Evolutionary conservation across 2,888 invertebrate genomes (phyloP).

Genomic region (Alloscopus bannaensis): DNA sequence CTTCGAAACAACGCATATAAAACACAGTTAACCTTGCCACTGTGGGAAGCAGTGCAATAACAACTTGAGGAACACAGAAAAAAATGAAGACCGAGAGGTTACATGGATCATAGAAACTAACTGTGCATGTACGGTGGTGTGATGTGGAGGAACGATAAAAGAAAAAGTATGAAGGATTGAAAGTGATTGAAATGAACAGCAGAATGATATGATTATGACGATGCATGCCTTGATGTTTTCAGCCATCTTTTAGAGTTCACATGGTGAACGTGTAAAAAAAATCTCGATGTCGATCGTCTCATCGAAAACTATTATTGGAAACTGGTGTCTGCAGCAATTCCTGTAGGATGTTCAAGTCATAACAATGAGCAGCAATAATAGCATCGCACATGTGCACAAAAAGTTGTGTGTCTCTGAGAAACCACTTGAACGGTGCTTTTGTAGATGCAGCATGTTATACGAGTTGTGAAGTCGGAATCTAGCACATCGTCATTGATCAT

Average conservation of each 20-base stretch:
- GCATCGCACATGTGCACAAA: too few relatives aligned
- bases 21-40: constrained; percentile 25
- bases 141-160: background rate
- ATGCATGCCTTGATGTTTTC: background rate
- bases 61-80: background rate
- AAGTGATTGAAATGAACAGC: constrained; percentile 20
- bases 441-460: too few relatives aligned
- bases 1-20: background rate
- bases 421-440: too few relatives aligned
- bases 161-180: constrained; percentile 1
- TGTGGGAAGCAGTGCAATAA: constrained; percentile 7
- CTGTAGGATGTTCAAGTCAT: background rate
- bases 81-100: background rate
- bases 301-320: too few relatives aligned
- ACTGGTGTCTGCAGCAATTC: background rate
- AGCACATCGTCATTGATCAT: background rate
- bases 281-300: too few relatives aligned
- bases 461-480: constrained; percentile 4
- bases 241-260: too few relatives aligned
- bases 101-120: too few relatives aligned
- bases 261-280: too few relatives aligned
- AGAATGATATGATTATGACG: background rate
- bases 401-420: too few relatives aligned
- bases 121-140: background rate
- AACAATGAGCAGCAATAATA: background rate